phyloP scores from a whole-genome alignment of 2,797 vertebrate genomes.

The Phataginus tricuspis region DNA sequence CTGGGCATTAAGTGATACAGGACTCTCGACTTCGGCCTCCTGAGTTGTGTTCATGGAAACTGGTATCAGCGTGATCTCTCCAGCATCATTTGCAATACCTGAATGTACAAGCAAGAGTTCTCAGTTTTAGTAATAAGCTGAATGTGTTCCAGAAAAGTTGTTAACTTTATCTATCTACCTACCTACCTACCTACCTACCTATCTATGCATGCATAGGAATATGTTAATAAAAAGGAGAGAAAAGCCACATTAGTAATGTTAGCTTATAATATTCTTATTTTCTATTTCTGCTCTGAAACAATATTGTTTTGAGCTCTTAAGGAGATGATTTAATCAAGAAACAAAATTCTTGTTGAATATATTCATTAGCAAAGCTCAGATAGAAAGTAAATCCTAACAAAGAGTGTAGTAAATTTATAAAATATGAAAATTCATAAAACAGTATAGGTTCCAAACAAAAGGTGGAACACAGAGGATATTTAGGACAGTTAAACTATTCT shows the following conservation, averaged over 20 bases:
- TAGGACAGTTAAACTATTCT: conserved; percentile 8
- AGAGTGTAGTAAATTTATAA: conserved; percentile 28
- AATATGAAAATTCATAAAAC: conserved; percentile 40
- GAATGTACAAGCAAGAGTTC: conserved; percentile 61
- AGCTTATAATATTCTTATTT: neutral
- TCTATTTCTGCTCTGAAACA: conserved; percentile 33
- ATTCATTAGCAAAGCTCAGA: conserved; percentile 29
- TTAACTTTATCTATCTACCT: neutral
- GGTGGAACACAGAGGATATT: neutral
- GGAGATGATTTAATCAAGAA: conserved; percentile 21
- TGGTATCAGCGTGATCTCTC: conserved; percentile 91
- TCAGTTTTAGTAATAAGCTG: conserved; percentile 51
- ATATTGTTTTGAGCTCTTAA: conserved; percentile 38
- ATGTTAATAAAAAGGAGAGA: neutral
- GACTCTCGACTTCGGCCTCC: conserved; percentile 78
- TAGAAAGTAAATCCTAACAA: conserved; percentile 37
- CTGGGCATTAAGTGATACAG: conserved; percentile 88
- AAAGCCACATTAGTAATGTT: conserved; percentile 21
- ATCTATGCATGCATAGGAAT: neutral
- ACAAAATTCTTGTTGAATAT: conserved; percentile 23
- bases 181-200: neutral
- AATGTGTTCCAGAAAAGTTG: neutral
- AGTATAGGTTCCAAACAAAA: conserved; percentile 28
- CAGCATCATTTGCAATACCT: conserved; percentile 89
- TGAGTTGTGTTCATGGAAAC: conserved; percentile 83